Evolutionary conservation across 23 tunicate genomes (phyloP), one percentile per base, ranked within the genome.

Genomic region (Ciona savignyi): DNA sequence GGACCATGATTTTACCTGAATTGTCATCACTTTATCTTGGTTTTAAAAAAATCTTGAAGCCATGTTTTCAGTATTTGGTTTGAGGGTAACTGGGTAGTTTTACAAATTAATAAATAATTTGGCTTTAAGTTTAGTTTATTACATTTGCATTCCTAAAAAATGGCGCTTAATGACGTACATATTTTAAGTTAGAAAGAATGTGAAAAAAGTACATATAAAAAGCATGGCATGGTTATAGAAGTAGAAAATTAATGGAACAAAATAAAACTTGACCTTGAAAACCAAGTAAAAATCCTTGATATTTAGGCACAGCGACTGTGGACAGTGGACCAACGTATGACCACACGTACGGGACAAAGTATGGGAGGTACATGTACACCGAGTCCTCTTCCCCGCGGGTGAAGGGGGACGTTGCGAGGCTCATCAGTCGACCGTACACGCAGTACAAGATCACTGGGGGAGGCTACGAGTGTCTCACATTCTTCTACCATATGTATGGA

Each of bases 401-500:
- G 3, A 49, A 73, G 2, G 83, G 83, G 2, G 97, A 91, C 51
- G 72, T 30, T 30, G 91, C 97, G 1, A 70, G 97, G 2, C 34
- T 91, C 30, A 82, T 81, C 15, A 84, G 91, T 71, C 80, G 86
- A 20, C 80, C 86, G 11, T 91, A 79, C 83, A 76, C 76, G 0
- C 97, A 91, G 30, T 60, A 27, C 32, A 33, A 51, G 25, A 35
- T 68, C 32, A 77, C 76, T 30, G 95, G 95, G 0, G 75, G 78
- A 6, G 78, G 83, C 23, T 33, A 63, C 56, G 97, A 91, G 56
- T 91, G 97, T 35, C 29, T 91, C 30, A 91, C 91, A 22, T 91
- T 91, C 72, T 91, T 61, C 71, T 91, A 91, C 63, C 97, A 91
- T 72, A 91, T 91, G 97, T 91, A 70, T 33, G 97, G 97, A 22